phyloP scores from a whole-genome alignment of 2,113 vertebrate species.

The Sylvia atricapilla region DNA sequence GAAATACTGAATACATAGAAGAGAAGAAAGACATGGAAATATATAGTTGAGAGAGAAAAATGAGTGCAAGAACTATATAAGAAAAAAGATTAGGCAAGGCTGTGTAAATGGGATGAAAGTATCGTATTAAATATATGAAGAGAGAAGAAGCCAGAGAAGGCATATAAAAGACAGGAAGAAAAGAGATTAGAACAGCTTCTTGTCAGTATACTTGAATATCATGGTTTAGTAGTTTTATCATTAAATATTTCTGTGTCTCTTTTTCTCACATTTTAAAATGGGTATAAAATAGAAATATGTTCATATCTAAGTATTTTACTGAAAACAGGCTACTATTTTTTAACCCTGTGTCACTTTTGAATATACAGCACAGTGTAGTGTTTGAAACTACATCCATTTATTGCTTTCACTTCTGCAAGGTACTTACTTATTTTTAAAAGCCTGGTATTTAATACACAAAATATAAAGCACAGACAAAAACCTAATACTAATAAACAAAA shows the following conservation, averaged over 20 bases:
- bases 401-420: not conserved
- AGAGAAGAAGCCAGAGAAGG: not conserved
- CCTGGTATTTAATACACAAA: not conserved
- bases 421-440: not conserved
- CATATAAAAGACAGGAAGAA: not conserved
- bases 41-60: not conserved
- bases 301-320: not conserved
- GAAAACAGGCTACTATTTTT: not conserved
- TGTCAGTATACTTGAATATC: constrained; percentile 20
- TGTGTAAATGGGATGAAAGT: not conserved
- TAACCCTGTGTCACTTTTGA: not conserved
- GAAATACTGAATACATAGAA: not conserved
- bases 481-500: not conserved
- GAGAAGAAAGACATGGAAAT: not conserved
- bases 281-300: not conserved
- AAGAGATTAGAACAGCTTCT: constrained; percentile 14
- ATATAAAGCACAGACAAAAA: not conserved
- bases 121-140: not conserved
- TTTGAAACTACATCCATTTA: not conserved
- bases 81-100: not conserved
- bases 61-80: not conserved
- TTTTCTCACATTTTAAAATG: not conserved
- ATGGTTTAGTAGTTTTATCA: not conserved
- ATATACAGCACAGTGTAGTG: not conserved
- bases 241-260: not conserved